Percentiles rank a stretch among this genome's conserved stretches.
phyloP scores from a whole-genome alignment of 2,888 invertebrate species.

The Melanotus villosus region DNA sequence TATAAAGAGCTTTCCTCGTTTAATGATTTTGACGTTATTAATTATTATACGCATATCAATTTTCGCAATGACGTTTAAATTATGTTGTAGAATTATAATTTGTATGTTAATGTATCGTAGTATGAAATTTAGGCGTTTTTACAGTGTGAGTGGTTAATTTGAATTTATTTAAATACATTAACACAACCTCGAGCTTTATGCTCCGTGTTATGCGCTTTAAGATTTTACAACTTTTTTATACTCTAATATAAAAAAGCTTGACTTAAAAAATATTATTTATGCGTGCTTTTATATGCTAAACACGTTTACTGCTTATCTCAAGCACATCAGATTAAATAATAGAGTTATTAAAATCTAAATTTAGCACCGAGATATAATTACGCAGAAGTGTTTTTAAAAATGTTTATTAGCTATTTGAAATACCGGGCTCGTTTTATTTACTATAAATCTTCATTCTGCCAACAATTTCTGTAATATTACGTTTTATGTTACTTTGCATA shows the following conservation, averaged over 20 bases:
- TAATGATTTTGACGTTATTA: constrained; percentile 28
- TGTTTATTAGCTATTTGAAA: not conserved
- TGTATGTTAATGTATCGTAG: constrained; percentile 27
- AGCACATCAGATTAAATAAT: not conserved
- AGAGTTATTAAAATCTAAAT: not conserved
- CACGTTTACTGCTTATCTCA: not conserved
- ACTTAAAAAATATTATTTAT: not conserved
- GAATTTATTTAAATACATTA: constrained; percentile 29
- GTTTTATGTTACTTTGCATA: no score
- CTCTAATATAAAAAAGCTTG: not conserved
- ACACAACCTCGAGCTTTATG: not conserved
- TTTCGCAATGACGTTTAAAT: constrained; percentile 30
- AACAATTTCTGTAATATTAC: no score
- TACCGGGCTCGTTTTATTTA: no score
- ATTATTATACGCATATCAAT: constrained; percentile 26
- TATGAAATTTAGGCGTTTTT: constrained; percentile 26
- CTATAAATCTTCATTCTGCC: no score
- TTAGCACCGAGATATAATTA: not conserved
- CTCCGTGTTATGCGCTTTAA: not conserved
- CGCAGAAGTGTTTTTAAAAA: not conserved
- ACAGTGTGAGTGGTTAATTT: constrained; percentile 9
- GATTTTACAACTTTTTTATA: not conserved
- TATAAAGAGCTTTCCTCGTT: constrained; percentile 12
- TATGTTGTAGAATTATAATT: constrained; percentile 25
- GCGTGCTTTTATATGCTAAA: not conserved